Percentiles rank a stretch among this genome's conserved stretches.
phyloP scores from a whole-genome alignment of 2,113 vertebrate genomes.

The Labeo catla region DNA sequence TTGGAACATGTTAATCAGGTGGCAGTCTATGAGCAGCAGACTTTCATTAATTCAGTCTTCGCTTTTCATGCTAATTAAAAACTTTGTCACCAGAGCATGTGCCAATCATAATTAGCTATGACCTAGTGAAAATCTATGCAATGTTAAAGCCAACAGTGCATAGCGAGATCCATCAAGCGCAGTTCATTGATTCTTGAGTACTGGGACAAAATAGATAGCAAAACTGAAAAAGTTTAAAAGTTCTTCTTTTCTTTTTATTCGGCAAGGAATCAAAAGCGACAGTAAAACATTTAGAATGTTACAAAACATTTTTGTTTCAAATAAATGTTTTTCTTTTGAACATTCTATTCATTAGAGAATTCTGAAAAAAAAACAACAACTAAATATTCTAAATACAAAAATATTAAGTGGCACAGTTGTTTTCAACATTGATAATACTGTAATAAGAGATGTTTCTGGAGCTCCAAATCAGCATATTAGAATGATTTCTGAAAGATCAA shows the following conservation, averaged over 20 bases:
- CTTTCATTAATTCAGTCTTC: constrained; percentile 10
- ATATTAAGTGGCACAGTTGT: not conserved
- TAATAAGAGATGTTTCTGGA: not conserved
- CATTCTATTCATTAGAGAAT: not conserved
- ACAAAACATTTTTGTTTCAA: not conserved
- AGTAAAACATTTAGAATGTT: too few relatives aligned
- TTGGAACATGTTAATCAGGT: constrained; percentile 45
- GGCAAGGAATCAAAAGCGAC: not conserved
- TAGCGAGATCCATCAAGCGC: not conserved
- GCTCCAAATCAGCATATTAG: not conserved
- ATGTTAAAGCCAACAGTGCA: constrained; percentile 15
- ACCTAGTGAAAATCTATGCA: constrained; percentile 31
- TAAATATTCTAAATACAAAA: too few relatives aligned
- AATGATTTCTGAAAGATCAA: not conserved
- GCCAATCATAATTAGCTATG: constrained; percentile 36
- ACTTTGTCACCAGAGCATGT: not conserved
- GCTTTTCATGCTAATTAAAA: constrained; percentile 29
- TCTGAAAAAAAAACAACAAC: not conserved
- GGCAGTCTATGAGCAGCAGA: not conserved
- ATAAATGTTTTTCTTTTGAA: not conserved
- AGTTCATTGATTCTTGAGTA: not conserved
- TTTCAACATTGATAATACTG: not conserved
- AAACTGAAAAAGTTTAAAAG: not conserved
- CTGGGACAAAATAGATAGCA: not conserved
- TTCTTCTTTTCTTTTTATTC: not conserved